Base-by-base conservation (phyloP, 2,113 vertebrate genomes). In the Chloropsis cyanopogon region DNA sequence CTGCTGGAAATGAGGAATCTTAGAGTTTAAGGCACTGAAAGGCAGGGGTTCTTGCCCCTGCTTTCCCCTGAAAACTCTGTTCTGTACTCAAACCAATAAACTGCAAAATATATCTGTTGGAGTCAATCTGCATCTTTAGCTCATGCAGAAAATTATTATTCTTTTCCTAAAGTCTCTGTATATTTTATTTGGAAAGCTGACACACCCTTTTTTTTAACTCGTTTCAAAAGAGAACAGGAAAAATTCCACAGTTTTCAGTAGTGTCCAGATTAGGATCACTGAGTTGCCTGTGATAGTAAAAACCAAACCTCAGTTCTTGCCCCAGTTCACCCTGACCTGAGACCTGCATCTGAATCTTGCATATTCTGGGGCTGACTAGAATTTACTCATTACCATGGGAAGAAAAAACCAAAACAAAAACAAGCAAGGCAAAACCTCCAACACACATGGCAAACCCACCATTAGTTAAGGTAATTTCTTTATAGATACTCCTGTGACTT, bases 351-450 rank as follows among this genome's bases (percentile, higher is more conserved):
- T 16, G 14, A 86, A 59, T 47, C 17, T 52, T 60, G 5, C 5
- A 10, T 7, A 18, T 66, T 50, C 9, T 33, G 9, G 12, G 11
- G 44, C 12, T 44, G 33, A 25, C 13, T 20, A 47, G 37, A 89
- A 86, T 69, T 72, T n/a, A 57, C 14, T 31, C 4, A 21, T 66
- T 71, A 33, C 7, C 16, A 28, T 26, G 11, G 19, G 11, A 10
- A 68, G 13, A 31, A 76, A 76, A 56, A 10, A 7, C 5, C 9
- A 26, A 16, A 44, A 3, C 10, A 4, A 21, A 87, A 80, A 11
- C 1, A 15, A 72, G 39, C 2, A 15, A 42, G 65, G 8, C n/a
- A 33, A 79, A 18, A 1, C 2, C 1, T 8, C 19, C 21, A 85
- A 50, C 4, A 47, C 4, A 35, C 7, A 69, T 56, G 11, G 33